These are phyloP conservation scores for Euglossa dilemma DNA, from an alignment of 1,140 invertebrate genomes.

Conservation along the genomic window DNA sequence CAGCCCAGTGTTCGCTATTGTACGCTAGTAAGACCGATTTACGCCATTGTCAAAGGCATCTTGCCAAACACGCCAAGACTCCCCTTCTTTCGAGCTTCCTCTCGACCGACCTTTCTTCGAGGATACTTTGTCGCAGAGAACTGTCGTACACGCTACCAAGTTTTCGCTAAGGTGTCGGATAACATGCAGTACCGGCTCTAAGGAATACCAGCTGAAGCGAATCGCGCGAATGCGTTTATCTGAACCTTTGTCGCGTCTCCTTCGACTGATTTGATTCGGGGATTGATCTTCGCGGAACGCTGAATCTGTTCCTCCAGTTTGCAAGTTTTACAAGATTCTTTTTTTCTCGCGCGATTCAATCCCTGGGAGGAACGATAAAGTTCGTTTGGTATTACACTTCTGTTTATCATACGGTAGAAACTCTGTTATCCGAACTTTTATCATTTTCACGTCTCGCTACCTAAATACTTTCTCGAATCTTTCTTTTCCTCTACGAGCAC, in stretches of 20 bases:
- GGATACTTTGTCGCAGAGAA: conserved; percentile 25
- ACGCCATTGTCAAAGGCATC: conserved; percentile 56
- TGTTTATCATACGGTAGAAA: background rate
- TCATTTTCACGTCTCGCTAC: background rate
- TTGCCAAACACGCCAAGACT: conserved; percentile 25
- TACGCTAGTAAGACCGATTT: conserved; percentile 60
- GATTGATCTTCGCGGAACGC: background rate
- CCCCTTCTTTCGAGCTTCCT: background rate
- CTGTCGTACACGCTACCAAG: conserved; percentile 20
- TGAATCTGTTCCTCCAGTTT: background rate
- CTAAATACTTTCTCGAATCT: background rate
- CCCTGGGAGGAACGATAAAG: background rate
- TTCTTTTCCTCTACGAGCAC: background rate
- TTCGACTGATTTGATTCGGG: background rate
- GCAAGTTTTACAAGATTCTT: too few species aligned
- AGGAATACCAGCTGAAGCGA: conserved; percentile 33
- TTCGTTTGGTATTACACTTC: background rate
- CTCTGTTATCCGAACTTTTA: background rate
- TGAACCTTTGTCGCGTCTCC: background rate
- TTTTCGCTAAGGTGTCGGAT: conserved; percentile 36
- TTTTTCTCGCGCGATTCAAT: background rate
- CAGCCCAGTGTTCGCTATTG: conserved; percentile 50
- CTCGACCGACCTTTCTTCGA: conserved; percentile 48
- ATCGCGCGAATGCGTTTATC: conserved; percentile 43
- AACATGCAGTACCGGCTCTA: conserved; percentile 30